A percentile compares a stretch with the other conserved stretches of the same genome.
These are phyloP conservation scores for Standfussiana lucernea DNA, from an alignment of 2,888 invertebrate species.

Conservation along the genomic window DNA sequence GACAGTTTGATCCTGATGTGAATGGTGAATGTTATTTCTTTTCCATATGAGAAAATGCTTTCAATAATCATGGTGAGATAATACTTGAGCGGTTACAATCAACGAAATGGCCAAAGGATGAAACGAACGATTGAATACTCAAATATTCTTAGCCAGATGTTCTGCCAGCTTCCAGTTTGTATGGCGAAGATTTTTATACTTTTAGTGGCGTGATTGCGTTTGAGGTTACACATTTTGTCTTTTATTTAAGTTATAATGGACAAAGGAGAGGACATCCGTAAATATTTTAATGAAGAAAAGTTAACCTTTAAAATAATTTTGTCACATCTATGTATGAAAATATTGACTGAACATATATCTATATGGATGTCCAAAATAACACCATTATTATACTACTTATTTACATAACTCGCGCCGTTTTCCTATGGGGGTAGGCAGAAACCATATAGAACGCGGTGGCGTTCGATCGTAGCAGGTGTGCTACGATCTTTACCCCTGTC, in stretches of 20 bases:
- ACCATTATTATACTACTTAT: too few species aligned
- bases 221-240: neutral
- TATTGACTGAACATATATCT: too few species aligned
- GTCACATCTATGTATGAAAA: too few species aligned
- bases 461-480: too few species aligned
- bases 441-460: too few species aligned
- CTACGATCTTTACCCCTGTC: too few species aligned
- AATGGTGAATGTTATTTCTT: neutral
- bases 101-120: neutral
- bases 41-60: neutral
- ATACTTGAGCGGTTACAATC: neutral
- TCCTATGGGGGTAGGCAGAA: too few species aligned
- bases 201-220: neutral
- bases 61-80: neutral
- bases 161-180: neutral
- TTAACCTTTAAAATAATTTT: too few species aligned
- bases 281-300: too few species aligned
- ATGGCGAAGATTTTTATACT: neutral
- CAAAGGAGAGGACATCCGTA: too few species aligned
- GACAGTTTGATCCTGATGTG: conserved; percentile 35
- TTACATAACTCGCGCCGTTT: too few species aligned
- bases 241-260: neutral
- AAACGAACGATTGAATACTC: neutral
- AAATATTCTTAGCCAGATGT: neutral
- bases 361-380: too few species aligned